Evolutionary conservation across 1,140 invertebrate genomes (phyloP).

Genomic region (Neodiprion fabricii): DNA sequence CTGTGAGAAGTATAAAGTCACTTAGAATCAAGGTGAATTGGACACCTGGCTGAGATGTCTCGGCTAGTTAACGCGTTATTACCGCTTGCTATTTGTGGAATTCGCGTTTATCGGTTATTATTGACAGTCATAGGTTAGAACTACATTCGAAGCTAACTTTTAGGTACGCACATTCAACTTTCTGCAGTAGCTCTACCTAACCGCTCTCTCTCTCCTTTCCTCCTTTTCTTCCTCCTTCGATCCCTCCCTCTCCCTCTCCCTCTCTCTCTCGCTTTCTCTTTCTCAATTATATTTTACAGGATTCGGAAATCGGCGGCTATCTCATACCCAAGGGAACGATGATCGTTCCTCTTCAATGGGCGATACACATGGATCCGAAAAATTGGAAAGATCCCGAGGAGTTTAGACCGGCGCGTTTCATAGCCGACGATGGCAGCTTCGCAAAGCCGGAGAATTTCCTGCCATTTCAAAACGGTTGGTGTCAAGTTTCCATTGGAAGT

Average conservation of each 20-base stretch:
- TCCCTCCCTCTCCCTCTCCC: too few relatives aligned
- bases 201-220: too few relatives aligned
- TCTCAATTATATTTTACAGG: conserved; percentile 53
- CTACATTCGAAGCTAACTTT: too few relatives aligned
- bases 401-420: conserved; percentile 78
- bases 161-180: too few relatives aligned
- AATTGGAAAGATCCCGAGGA: conserved; percentile 75
- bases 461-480: conserved; percentile 81
- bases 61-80: too few relatives aligned
- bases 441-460: conserved; percentile 75
- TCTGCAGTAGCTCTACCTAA: too few relatives aligned
- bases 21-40: too few relatives aligned
- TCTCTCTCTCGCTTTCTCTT: conserved; percentile 24
- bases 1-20: too few relatives aligned
- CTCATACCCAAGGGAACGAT: conserved; percentile 64
- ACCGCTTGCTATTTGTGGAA: too few relatives aligned
- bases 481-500: neutral
- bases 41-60: too few relatives aligned
- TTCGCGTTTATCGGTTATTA: too few relatives aligned
- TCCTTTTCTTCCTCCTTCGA: neutral
- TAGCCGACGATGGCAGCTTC: conserved; percentile 70
- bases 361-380: conserved; percentile 78
- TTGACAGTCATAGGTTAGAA: too few relatives aligned
- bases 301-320: conserved; percentile 68
- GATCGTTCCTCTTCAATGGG: conserved; percentile 83